Percentiles rank a stretch among this genome's conserved stretches.
Conservation (phyloP, 2,113 vertebrate genomes). For the Neotoma lepida region DNA sequence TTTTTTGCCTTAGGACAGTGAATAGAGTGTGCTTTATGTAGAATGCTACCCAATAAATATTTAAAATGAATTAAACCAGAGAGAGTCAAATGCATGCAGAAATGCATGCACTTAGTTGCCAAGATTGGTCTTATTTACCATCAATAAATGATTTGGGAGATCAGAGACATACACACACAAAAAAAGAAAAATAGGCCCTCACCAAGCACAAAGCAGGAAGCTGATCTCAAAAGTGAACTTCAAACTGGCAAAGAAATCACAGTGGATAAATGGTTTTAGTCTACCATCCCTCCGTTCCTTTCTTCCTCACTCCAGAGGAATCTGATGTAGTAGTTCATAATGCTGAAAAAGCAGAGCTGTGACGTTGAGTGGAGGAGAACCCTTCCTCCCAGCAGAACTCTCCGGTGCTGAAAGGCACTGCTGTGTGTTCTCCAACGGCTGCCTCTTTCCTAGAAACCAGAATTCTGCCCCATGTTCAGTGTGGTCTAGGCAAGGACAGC, state of each 20-base stretch:
- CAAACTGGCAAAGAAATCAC: slow-evolving; percentile 40
- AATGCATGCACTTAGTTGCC: slow-evolving; percentile 45
- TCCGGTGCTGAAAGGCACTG: not conserved
- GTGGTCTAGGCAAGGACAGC: not conserved
- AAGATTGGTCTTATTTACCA: slow-evolving; percentile 46
- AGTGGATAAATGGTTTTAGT: slow-evolving; percentile 16
- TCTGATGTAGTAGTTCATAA: not conserved
- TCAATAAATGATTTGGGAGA: slow-evolving; percentile 48
- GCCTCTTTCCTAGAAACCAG: not conserved
- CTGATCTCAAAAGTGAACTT: slow-evolving; percentile 48
- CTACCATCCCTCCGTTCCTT: not conserved
- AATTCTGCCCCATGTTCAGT: not conserved
- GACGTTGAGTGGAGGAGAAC: not conserved
- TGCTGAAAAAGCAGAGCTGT: slow-evolving; percentile 29
- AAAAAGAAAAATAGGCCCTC: slow-evolving; percentile 41
- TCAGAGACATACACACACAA: not conserved
- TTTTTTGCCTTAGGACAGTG: slow-evolving; percentile 63
- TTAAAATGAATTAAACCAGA: slow-evolving; percentile 69
- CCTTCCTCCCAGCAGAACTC: not conserved
- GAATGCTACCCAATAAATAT: slow-evolving; percentile 58
- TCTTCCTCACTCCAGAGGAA: not conserved
- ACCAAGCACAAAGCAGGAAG: slow-evolving; percentile 26
- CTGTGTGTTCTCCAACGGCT: not conserved
- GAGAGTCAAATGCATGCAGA: slow-evolving; percentile 33
- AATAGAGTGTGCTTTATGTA: slow-evolving; percentile 63